Conservation (phyloP, 1,140 invertebrate genomes). For the Lethrus apterus region DNA sequence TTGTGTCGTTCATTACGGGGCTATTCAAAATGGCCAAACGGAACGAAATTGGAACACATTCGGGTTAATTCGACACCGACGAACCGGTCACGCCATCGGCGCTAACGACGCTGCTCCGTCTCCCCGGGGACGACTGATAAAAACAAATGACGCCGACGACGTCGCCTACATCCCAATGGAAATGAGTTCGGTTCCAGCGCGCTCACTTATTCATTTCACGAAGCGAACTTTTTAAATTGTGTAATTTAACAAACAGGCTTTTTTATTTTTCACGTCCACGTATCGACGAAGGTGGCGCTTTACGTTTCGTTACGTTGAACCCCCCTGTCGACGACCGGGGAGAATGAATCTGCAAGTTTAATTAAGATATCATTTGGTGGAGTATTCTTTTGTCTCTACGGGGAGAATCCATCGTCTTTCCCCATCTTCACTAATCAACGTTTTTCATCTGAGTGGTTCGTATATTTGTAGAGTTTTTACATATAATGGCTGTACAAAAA, state of each 20-base stretch:
- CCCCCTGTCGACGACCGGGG: slow-evolving; percentile 12
- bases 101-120: slow-evolving; percentile 13
- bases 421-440: too few relatives aligned
- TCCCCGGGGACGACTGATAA: slow-evolving; percentile 34
- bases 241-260: slow-evolving; percentile 38
- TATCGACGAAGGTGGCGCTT: slow-evolving; percentile 16
- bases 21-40: too few relatives aligned
- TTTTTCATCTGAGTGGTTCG: too few relatives aligned
- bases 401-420: too few relatives aligned
- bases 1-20: background rate
- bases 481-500: too few relatives aligned
- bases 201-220: slow-evolving; percentile 41
- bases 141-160: slow-evolving; percentile 38
- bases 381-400: slow-evolving; percentile 17
- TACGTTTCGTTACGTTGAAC: background rate
- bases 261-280: slow-evolving; percentile 32
- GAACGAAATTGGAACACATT: background rate
- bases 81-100: background rate
- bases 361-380: slow-evolving; percentile 42
- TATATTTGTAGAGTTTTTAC: too few relatives aligned
- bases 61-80: background rate
- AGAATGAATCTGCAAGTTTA: slow-evolving; percentile 42
- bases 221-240: slow-evolving; percentile 41
- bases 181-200: slow-evolving; percentile 19
- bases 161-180: slow-evolving; percentile 30